Percentiles rank a stretch among this genome's conserved stretches.
Evolutionary conservation across 2,113 vertebrate genomes (phyloP).

Genomic region (Melanocharis versteri): DNA sequence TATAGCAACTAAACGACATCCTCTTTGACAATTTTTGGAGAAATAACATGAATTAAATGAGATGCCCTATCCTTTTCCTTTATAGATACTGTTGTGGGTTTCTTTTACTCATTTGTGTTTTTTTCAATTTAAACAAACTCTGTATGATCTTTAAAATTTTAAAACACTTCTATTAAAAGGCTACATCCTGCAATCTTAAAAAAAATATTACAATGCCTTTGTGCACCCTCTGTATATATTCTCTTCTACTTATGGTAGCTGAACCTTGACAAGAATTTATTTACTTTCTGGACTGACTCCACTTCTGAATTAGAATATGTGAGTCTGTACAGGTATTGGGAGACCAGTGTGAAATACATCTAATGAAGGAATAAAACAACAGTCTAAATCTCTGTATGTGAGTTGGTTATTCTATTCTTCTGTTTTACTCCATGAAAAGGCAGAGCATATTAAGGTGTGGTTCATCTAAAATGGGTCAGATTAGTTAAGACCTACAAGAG

Average conservation of each 20-base stretch:
- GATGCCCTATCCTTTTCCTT: not conserved
- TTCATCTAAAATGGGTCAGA: not conserved
- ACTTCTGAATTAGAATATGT: not conserved
- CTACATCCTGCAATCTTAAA: not conserved
- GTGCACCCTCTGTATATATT: not conserved
- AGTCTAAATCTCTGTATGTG: not conserved
- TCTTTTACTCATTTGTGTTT: not conserved
- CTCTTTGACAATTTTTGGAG: not conserved
- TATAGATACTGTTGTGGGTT: rapidly evolving
- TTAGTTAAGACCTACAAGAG: not conserved
- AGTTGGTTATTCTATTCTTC: not conserved
- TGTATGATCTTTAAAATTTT: not conserved
- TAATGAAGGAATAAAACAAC: not conserved
- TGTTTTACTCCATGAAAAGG: not conserved
- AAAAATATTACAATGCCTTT: not conserved
- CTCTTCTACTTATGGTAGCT: not conserved
- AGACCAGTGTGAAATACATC: not conserved
- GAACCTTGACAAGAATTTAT: not conserved
- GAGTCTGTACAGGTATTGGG: not conserved
- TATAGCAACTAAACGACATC: not conserved
- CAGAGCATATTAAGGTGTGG: not conserved
- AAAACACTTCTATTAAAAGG: not conserved
- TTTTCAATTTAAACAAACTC: not conserved
- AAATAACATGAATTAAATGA: not conserved
- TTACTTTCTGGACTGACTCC: not conserved